Evolutionary conservation across 2,888 invertebrate genomes (phyloP).

Genomic region (Conomelus anceps): DNA sequence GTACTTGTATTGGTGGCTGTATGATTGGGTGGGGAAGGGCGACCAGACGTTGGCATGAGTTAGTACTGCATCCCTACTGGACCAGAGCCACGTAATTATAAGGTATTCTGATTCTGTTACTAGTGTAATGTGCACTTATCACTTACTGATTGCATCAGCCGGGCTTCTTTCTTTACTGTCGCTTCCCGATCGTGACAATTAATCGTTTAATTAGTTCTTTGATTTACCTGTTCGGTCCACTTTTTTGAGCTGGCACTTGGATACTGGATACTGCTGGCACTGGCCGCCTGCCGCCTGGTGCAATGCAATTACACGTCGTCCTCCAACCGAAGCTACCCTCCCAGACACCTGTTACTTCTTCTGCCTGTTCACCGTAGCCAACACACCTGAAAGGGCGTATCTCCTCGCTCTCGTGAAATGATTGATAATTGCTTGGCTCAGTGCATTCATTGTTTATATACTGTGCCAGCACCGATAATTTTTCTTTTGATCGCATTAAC

Average conservation of each 20-base stretch:
- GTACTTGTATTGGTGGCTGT: background rate
- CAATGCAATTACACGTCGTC: background rate
- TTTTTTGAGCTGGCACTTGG: background rate
- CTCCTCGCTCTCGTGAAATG: background rate
- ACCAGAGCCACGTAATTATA: background rate
- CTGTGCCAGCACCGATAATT: background rate
- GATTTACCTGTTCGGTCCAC: background rate
- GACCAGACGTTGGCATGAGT: too few species aligned
- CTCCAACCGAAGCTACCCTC: too few species aligned
- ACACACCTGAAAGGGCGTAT: background rate
- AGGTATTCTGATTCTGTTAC: background rate
- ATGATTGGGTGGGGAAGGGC: too few species aligned
- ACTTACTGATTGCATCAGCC: background rate
- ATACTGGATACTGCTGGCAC: background rate
- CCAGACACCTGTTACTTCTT: background rate
- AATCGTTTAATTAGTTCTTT: background rate
- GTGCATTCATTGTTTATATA: background rate
- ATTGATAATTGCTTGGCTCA: background rate
- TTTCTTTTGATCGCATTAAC: background rate
- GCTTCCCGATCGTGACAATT: background rate
- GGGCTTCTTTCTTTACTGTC: background rate
- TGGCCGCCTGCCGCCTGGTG: too few species aligned
- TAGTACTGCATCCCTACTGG: too few species aligned
- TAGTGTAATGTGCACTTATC: background rate
- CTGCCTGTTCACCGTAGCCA: background rate